Percentiles rank a stretch among this genome's conserved stretches.
These are phyloP conservation scores for Phymastichus coffea DNA, from an alignment of 1,140 invertebrate genomes.

Conservation along the genomic window DNA sequence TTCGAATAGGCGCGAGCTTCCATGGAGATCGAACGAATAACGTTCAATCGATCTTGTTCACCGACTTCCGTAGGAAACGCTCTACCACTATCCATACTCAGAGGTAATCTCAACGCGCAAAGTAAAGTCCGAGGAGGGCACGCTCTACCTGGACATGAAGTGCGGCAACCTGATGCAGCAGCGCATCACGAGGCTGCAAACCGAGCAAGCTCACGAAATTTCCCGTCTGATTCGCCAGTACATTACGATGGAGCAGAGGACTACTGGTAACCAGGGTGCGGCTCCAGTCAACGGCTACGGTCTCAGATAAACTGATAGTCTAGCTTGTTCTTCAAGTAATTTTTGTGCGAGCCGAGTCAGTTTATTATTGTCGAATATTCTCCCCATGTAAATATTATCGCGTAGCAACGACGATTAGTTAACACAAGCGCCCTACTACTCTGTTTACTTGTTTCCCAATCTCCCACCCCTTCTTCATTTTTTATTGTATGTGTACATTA, in stretches of 20 bases:
- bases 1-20: background rate
- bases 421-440: conserved; percentile 2
- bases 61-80: conserved; percentile 84
- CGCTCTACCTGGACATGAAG: conserved; percentile 94
- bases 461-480: conserved; percentile 5
- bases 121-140: conserved; percentile 87
- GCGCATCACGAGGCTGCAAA: conserved; percentile 92
- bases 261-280: conserved; percentile 46
- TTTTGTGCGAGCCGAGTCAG: too few relatives aligned
- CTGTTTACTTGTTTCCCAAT: too few relatives aligned
- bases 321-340: too few relatives aligned
- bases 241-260: conserved; percentile 79
- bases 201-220: conserved; percentile 95
- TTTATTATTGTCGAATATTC: conserved; percentile 20
- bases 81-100: conserved; percentile 88
- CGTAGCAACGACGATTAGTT: conserved; percentile 24
- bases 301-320: conserved; percentile 48
- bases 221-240: conserved; percentile 94
- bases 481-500: conserved; percentile 17
- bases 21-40: too few relatives aligned
- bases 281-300: conserved; percentile 43
- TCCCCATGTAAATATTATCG: conserved; percentile 13
- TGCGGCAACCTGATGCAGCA: conserved; percentile 95
- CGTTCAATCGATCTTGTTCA: background rate
- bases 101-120: conserved; percentile 95